Conservation (phyloP, 2,113 vertebrate species). For the Glaucomys volans region DNA sequence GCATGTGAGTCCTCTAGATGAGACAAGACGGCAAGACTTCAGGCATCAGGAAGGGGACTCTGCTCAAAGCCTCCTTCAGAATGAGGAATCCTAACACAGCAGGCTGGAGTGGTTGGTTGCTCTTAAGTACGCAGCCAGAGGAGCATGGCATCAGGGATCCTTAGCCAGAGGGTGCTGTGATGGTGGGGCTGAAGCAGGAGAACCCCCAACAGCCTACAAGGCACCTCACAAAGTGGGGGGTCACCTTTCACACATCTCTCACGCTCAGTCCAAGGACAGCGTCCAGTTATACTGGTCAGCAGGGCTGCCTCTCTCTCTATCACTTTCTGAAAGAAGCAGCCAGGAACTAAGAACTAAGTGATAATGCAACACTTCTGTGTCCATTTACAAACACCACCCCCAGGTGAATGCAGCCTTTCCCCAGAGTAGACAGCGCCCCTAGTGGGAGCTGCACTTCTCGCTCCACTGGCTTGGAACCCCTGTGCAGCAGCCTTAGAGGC, state of each 20-base stretch:
- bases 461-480: background rate
- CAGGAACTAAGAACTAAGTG: background rate
- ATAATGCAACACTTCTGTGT: background rate
- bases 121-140: background rate
- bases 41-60: background rate
- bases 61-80: background rate
- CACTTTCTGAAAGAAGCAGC: background rate
- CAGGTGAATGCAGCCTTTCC: background rate
- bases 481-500: background rate
- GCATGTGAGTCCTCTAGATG: background rate
- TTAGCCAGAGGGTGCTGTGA: background rate
- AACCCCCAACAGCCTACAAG: background rate
- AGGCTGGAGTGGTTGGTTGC: background rate
- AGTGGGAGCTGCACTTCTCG: background rate
- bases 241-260: background rate
- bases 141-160: background rate
- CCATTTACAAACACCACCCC: background rate
- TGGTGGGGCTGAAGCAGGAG: rapidly evolving
- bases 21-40: background rate
- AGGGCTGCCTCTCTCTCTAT: background rate
- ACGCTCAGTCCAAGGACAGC: background rate
- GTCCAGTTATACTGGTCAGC: background rate
- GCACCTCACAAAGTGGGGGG: background rate
- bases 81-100: background rate
- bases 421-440: background rate